Conservation (phyloP, 2,888 invertebrate genomes). For the Cheilosia soror region DNA sequence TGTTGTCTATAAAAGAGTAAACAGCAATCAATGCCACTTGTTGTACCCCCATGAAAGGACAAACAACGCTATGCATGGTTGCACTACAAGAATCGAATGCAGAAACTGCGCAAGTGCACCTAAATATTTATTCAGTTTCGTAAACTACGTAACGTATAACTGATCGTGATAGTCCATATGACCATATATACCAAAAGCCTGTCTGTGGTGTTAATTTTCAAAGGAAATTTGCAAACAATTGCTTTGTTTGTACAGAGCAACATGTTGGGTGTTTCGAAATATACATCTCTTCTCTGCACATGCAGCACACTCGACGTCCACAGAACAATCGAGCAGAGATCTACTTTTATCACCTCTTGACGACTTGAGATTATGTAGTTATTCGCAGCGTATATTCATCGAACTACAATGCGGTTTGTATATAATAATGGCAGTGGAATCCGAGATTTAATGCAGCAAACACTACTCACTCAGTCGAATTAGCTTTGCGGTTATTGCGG, state of each 20-base stretch:
- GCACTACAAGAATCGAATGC: background rate
- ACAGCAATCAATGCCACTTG: no score
- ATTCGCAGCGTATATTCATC: slow-evolving; percentile 11
- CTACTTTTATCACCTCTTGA: slow-evolving; percentile 8
- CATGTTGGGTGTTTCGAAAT: slow-evolving; percentile 13
- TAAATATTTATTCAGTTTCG: slow-evolving; percentile 12
- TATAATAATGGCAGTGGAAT: background rate
- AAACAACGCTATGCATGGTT: background rate
- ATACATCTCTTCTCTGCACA: background rate
- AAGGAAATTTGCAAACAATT: slow-evolving; percentile 39
- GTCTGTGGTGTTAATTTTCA: slow-evolving; percentile 7
- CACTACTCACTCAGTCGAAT: slow-evolving; percentile 16
- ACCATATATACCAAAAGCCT: background rate
- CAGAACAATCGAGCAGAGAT: slow-evolving; percentile 3
- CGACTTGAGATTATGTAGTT: background rate
- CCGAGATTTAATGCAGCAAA: slow-evolving; percentile 1
- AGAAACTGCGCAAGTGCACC: background rate
- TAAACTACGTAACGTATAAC: background rate
- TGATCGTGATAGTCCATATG: slow-evolving; percentile 17
- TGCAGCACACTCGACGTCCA: background rate
- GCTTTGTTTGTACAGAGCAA: background rate
- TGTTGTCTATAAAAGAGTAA: no score
- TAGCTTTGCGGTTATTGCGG: slow-evolving; percentile 32
- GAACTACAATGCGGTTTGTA: slow-evolving; percentile 9
- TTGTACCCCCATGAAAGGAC: background rate